Evolutionary conservation across 2,113 vertebrate genomes (phyloP).

Genomic region (Motacilla alba): DNA sequence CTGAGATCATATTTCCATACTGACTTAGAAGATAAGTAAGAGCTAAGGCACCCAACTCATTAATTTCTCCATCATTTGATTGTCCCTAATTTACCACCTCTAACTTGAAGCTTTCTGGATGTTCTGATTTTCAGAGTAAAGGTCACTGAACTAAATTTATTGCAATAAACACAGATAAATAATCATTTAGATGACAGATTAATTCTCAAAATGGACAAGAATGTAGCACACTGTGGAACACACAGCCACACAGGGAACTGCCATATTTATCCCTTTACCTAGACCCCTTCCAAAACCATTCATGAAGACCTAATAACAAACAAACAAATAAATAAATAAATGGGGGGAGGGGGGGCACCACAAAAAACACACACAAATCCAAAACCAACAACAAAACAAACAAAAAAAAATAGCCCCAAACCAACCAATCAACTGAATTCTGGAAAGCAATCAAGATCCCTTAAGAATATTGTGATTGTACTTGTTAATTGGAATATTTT

Average conservation of each 20-base stretch:
- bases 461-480: neutral
- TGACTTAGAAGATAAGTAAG: rapidly evolving
- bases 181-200: neutral
- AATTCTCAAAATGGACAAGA: neutral
- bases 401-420: neutral
- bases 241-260: neutral
- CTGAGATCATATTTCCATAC: neutral
- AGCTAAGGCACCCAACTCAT: neutral
- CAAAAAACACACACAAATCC: neutral
- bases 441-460: neutral
- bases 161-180: neutral
- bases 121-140: neutral
- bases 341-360: no score
- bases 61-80: neutral
- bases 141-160: neutral
- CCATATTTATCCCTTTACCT: neutral
- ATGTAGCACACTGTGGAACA: neutral
- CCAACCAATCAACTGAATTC: neutral
- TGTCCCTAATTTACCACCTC: neutral
- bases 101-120: neutral
- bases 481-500: neutral
- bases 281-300: neutral
- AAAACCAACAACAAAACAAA: neutral
- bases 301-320: neutral
- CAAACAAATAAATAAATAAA: neutral